Percentiles rank a stretch among this genome's conserved stretches.
These are phyloP conservation scores for Lampropteryx suffumata DNA, from an alignment of 2,888 invertebrate genomes.

Conservation along the genomic window DNA sequence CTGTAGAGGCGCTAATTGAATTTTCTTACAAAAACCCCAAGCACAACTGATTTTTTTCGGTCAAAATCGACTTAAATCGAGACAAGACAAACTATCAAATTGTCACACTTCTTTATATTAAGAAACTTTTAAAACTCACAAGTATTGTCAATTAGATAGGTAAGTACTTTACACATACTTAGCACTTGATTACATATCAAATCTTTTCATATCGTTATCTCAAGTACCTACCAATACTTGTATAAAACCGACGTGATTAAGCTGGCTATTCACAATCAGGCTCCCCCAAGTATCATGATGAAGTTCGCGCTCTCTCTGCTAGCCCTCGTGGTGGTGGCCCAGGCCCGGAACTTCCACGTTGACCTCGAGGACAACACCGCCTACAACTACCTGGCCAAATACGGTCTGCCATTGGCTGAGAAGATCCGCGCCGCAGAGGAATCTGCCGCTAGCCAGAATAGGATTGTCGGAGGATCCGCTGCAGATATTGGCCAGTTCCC, in stretches of 20 bases:
- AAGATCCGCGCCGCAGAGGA: slow-evolving; percentile 42
- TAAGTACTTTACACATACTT: too few relatives aligned
- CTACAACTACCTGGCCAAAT: slow-evolving; percentile 44
- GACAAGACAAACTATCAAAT: too few relatives aligned
- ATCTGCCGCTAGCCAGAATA: slow-evolving; percentile 20
- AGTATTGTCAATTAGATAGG: too few relatives aligned
- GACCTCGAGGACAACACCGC: slow-evolving; percentile 32
- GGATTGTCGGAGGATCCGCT: slow-evolving; percentile 46
- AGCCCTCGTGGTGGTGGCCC: slow-evolving; percentile 33
- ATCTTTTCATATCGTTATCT: too few relatives aligned
- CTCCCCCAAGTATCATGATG: slow-evolving; percentile 19
- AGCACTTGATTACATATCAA: too few relatives aligned
- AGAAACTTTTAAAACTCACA: too few relatives aligned
- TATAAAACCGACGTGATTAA: slow-evolving; percentile 3
- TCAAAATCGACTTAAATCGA: too few relatives aligned
- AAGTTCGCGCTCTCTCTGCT: slow-evolving; percentile 25
- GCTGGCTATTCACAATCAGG: neutral
- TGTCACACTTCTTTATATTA: too few relatives aligned
- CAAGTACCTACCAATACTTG: neutral
- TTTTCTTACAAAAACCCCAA: too few relatives aligned
- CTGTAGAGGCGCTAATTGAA: too few relatives aligned
- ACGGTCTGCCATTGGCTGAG: slow-evolving; percentile 43
- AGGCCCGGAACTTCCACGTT: slow-evolving; percentile 14
- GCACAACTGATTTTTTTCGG: too few relatives aligned
- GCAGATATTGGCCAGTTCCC: slow-evolving; percentile 41